Evolutionary conservation across 2,888 invertebrate genomes (phyloP), one percentile per base, ranked within the genome.

Genomic region (Metalampra italica): DNA sequence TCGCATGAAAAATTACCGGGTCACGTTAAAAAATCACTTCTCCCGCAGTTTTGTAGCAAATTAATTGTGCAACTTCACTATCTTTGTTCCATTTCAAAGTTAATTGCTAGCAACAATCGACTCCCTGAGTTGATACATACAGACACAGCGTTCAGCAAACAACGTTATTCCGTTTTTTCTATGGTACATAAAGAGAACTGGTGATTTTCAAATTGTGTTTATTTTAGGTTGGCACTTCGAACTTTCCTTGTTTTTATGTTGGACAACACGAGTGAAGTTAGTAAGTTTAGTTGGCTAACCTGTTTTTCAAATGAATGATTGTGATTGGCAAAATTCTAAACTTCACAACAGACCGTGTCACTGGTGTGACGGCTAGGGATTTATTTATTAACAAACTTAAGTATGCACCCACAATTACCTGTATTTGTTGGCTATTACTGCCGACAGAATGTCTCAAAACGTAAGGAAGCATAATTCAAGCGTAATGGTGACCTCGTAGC

Each of bases 401-500:
- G n/a, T n/a, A n/a, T n/a, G n/a, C n/a, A n/a, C n/a, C n/a, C n/a
- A 9, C 9, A 5, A 13, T 39, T 22, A 22, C 22, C 22, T 22
- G 22, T 5, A 22, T 22, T 22, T 22, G 22, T 22, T 22, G 22
- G 22, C 22, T 5, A 5, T 3, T 5, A 39, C 12, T 39, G 38
- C 38, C 38, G 12, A 11, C 47, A n/a, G 45, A 46, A 29, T 36
- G 42, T 63, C 52, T 62, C 52, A 67, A 34, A 65, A 32, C 29
- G 15, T 45, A 49, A 52, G 47, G 64, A 64, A 64, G 62, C 78
- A 82, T 83, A 76, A 77, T 74, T 78, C 81, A 79, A 68, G 66
- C 62, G 65, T 77, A 75, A 80, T 72, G 66, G 71, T 68, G 55
- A 65, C 64, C 66, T 59, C 64, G 61, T 67, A 71, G 71, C 69